These are phyloP conservation scores for Dione juno DNA, from an alignment of 2,888 invertebrate genomes.

Conservation along the genomic window DNA sequence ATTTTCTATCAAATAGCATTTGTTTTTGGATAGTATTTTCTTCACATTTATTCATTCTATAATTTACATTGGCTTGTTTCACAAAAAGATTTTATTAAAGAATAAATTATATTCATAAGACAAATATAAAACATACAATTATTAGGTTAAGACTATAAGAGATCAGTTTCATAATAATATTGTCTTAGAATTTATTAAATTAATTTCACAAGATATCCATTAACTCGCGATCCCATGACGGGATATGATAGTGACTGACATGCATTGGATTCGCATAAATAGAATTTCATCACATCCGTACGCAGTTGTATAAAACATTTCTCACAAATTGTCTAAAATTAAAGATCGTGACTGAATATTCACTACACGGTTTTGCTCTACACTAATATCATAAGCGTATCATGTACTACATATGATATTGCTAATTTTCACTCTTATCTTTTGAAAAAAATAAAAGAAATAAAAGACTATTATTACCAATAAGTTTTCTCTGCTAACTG, in stretches of 20 bases:
- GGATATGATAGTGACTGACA: conserved; percentile 54
- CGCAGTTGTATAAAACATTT: conserved; percentile 48
- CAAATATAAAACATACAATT: not conserved
- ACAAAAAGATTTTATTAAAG: too few species aligned
- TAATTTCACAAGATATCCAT: conserved; percentile 43
- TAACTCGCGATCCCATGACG: conserved; percentile 55
- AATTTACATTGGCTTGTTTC: too few species aligned
- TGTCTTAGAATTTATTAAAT: conserved; percentile 26
- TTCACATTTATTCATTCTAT: too few species aligned
- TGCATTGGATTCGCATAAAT: conserved; percentile 69
- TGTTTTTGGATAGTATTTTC: too few species aligned
- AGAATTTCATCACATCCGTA: conserved; percentile 63
- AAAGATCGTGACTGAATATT: conserved; percentile 48
- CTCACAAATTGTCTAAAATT: conserved; percentile 47
- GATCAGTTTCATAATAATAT: not conserved
- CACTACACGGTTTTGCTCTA: conserved; percentile 38
- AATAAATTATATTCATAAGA: too few species aligned
- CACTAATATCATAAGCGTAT: too few species aligned
- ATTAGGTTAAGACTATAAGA: not conserved
- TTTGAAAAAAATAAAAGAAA: too few species aligned
- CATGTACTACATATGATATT: too few species aligned
- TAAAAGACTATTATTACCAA: too few species aligned
- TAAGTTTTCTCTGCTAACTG: too few species aligned
- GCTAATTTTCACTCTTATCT: too few species aligned
- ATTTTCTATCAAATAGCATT: too few species aligned